phyloP scores from a whole-genome alignment of 2,888 invertebrate species.

The Therioaphis trifolii region DNA sequence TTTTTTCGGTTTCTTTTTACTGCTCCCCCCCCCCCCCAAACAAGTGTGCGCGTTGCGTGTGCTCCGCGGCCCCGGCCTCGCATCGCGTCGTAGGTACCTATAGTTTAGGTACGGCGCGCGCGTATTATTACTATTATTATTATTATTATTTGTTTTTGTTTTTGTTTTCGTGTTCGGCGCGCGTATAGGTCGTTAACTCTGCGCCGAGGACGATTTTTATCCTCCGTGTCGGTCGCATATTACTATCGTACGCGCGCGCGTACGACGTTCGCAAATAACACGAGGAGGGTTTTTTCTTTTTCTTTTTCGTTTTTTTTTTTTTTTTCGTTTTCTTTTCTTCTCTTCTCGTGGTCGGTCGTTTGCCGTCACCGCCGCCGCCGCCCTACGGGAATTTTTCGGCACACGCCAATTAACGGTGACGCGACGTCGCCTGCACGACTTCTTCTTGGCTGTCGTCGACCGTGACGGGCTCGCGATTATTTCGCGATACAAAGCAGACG shows the following conservation, averaged over 20 bases:
- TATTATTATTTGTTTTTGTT: constrained; percentile 29
- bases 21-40: too few species aligned
- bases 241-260: neutral
- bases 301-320: neutral
- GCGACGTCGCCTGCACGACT: neutral
- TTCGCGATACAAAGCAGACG: too few species aligned
- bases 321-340: too few species aligned
- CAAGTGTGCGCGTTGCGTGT: too few species aligned
- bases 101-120: too few species aligned
- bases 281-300: neutral
- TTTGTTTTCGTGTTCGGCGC: constrained; percentile 13
- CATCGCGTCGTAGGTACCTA: too few species aligned
- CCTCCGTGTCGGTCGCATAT: neutral
- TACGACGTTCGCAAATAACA: neutral
- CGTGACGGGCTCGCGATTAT: too few species aligned
- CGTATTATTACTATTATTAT: too few species aligned
- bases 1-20: neutral
- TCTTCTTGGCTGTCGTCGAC: too few species aligned
- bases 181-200: constrained; percentile 54
- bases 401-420: constrained; percentile 57
- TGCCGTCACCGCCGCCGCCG: neutral
- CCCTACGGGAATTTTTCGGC: constrained; percentile 34
- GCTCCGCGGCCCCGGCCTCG: too few species aligned
- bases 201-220: constrained; percentile 38
- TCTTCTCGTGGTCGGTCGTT: too few species aligned